These are phyloP conservation scores for Noctilio leporinus DNA, from an alignment of 2,113 vertebrate species.

Conservation along the genomic window DNA sequence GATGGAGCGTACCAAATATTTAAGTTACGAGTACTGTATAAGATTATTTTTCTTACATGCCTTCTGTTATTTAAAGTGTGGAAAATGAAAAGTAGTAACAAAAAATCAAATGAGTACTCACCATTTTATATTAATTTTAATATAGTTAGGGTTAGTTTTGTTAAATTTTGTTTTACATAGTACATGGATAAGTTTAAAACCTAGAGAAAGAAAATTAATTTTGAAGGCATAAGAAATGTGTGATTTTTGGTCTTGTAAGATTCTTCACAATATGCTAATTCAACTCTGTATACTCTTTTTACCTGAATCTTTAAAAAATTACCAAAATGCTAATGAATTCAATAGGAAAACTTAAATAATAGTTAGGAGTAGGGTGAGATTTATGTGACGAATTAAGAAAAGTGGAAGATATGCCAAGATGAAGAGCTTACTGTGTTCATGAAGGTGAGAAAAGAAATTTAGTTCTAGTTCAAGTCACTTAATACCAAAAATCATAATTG, in stretches of 20 bases:
- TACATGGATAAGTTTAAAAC: background rate
- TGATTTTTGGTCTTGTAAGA: background rate
- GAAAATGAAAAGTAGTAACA: background rate
- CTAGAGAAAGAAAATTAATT: background rate
- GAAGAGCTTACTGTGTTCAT: background rate
- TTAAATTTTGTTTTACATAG: background rate
- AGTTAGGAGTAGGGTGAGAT: background rate
- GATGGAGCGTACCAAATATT: background rate
- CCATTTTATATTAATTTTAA: background rate
- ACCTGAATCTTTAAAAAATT: background rate
- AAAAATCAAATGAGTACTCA: background rate
- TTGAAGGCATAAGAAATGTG: background rate
- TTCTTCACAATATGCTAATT: background rate
- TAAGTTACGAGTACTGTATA: background rate
- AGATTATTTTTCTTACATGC: background rate
- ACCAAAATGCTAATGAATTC: background rate
- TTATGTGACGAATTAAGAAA: background rate
- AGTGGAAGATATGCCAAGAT: background rate
- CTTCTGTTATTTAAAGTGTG: background rate
- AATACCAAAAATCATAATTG: conserved; percentile 9
- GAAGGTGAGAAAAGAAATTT: background rate
- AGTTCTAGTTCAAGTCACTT: conserved; percentile 18
- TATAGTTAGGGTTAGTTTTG: background rate
- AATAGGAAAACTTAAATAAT: background rate
- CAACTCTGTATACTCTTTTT: background rate